Evolutionary conservation across 2,797 vertebrate genomes (phyloP), one percentile per base, ranked within the genome.

Genomic region (Eulemur rubriventer): DNA sequence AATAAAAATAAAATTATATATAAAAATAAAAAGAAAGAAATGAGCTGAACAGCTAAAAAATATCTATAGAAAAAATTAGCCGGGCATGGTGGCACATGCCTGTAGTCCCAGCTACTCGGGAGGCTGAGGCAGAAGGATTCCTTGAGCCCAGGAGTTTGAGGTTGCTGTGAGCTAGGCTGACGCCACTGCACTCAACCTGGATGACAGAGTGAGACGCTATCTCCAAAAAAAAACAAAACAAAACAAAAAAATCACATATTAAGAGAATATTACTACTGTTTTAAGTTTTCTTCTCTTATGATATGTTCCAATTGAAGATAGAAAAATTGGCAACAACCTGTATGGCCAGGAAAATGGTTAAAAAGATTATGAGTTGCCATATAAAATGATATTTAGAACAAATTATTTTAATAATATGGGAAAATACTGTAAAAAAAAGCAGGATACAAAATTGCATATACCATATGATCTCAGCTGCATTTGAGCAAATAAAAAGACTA

Each of bases 351-450:
- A 92, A 88, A 84, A 79, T 89, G 52, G 18, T 61, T 72, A 8
- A 46, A 82, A 91, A 88, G 35, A 65, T 72, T 89, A 50, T 88
- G n/a, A 79, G 65, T 92, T 95, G 46, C 72, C 67, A 38, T 86
- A 57, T 73, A 46, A 79, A 73, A 48, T 38, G n/a, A 7, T 65
- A 20, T 14, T 88, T 70, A 83, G 26, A 69, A 79, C 48, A 52
- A 79, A 72, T 88, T 92, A 75, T 79, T 92, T 91, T 88, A 84
- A 79, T 88, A 84, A 79, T 35, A 65, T 52, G 6, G 57, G 50
- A 33, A 85, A 89, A 85, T 52, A 69, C 85, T 69, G 20, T 84
- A 28, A 6, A 28, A 30, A 16, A 55, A 95, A 79, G 10, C 38
- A 57, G 81, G 30, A 41, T 48, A 61, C 4, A 63, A 63, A 96